These are phyloP conservation scores for Agonum fuliginosum DNA, from an alignment of 2,888 invertebrate genomes.

Conservation along the genomic window DNA sequence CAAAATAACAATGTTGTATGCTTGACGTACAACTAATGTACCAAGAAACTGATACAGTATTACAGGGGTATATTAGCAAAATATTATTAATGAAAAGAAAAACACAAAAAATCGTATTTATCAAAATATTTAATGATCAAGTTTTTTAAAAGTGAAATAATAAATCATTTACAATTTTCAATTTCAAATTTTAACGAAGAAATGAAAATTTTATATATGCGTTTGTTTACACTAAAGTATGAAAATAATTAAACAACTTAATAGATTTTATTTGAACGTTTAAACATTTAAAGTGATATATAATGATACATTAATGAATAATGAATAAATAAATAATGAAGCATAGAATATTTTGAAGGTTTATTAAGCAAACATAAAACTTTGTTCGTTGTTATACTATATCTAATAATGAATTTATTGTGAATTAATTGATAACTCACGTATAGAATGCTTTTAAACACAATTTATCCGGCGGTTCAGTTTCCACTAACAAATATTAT, in stretches of 20 bases:
- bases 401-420: conserved; percentile 52
- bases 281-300: conserved; percentile 58
- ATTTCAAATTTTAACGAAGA: conserved; percentile 57
- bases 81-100: conserved; percentile 52
- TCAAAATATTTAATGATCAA: conserved; percentile 58
- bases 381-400: conserved; percentile 51
- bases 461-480: conserved; percentile 35
- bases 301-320: conserved; percentile 28
- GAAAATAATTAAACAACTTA: conserved; percentile 46
- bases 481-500: conserved; percentile 50
- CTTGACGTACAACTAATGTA: conserved; percentile 51
- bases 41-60: conserved; percentile 60
- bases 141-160: conserved; percentile 58
- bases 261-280: conserved; percentile 59
- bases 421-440: conserved; percentile 48
- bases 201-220: conserved; percentile 57
- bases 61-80: conserved; percentile 60
- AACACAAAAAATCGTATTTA: conserved; percentile 58
- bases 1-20: conserved; percentile 56
- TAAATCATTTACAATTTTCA: conserved; percentile 58
- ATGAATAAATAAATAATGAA: conserved; percentile 56
- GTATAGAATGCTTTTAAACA: conserved; percentile 52
- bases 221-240: conserved; percentile 56
- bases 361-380: conserved; percentile 50
- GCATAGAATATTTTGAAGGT: conserved; percentile 55